A percentile compares a stretch with the other conserved stretches of the same genome.
phyloP scores from a whole-genome alignment of 2,797 vertebrate species.

The Rhynchonycteris naso region DNA sequence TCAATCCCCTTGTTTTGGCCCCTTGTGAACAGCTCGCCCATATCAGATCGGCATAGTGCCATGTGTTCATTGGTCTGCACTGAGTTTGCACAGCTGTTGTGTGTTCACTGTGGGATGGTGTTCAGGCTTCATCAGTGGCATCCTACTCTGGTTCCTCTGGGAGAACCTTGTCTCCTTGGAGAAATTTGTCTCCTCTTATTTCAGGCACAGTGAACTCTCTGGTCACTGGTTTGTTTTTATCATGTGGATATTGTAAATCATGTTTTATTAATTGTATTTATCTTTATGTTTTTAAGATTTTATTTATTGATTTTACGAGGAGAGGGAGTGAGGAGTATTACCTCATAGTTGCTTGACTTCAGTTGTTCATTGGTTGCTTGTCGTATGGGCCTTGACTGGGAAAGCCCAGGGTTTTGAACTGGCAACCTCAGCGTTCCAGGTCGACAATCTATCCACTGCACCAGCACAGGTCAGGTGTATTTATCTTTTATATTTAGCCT shows the following conservation, averaged over 20 bases:
- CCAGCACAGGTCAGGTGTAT: neutral
- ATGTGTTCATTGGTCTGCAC: neutral
- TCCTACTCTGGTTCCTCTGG: neutral
- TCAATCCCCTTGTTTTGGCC: neutral
- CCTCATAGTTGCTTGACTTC: too few relatives aligned
- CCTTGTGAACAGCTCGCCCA: neutral
- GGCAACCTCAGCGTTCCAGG: too few relatives aligned
- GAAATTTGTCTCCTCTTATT: conserved; percentile 15
- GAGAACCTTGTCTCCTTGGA: neutral
- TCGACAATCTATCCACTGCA: too few relatives aligned
- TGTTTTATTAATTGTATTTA: neutral
- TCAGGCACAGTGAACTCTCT: neutral
- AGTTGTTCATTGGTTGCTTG: too few relatives aligned
- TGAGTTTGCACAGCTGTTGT: too few relatives aligned
- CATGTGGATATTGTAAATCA: neutral
- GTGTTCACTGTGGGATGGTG: neutral
- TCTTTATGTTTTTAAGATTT: neutral
- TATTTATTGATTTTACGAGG: too few relatives aligned
- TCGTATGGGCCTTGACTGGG: too few relatives aligned
- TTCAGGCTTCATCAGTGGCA: neutral
- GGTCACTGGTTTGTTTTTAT: neutral
- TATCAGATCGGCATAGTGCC: accelerated
- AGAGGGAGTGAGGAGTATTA: too few relatives aligned
- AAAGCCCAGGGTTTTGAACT: too few relatives aligned
- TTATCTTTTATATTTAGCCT: neutral